A percentile compares a stretch with the other conserved stretches of the same genome.
These are phyloP conservation scores for Norana najaformis DNA, from an alignment of 2,888 invertebrate species.

Conservation along the genomic window DNA sequence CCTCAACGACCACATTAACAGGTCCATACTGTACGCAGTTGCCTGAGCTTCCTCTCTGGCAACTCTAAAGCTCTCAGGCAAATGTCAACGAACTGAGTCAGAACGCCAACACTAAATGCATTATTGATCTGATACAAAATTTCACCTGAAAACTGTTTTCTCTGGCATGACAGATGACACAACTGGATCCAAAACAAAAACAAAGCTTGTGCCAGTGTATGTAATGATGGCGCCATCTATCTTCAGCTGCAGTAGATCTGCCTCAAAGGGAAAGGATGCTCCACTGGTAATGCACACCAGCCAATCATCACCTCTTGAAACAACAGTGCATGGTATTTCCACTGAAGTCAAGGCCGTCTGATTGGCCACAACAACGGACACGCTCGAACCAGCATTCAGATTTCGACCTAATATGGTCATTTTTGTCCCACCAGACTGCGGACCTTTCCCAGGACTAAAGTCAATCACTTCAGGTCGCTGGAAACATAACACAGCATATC, in stretches of 20 bases:
- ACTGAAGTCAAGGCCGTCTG: background rate
- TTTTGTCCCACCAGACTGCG: slow-evolving; percentile 90
- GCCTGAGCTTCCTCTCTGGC: no score
- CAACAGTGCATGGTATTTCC: background rate
- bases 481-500: slow-evolving; percentile 22
- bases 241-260: background rate
- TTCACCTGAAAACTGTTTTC: slow-evolving; percentile 52
- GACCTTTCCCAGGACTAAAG: slow-evolving; percentile 85
- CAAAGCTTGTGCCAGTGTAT: slow-evolving; percentile 69
- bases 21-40: no score
- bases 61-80: no score
- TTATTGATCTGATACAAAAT: background rate
- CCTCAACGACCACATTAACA: no score
- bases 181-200: slow-evolving; percentile 34
- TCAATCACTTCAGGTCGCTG: slow-evolving; percentile 80
- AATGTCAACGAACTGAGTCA: no score
- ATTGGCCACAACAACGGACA: background rate
- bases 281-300: background rate
- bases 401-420: slow-evolving; percentile 86
- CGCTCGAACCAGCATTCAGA: slow-evolving; percentile 80
- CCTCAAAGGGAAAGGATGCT: background rate
- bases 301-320: background rate
- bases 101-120: no score
- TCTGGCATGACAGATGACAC: slow-evolving; percentile 79
- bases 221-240: slow-evolving; percentile 68